Evolutionary conservation across 2,797 vertebrate genomes (phyloP).

Genomic region (Sebastolobus altivelis): DNA sequence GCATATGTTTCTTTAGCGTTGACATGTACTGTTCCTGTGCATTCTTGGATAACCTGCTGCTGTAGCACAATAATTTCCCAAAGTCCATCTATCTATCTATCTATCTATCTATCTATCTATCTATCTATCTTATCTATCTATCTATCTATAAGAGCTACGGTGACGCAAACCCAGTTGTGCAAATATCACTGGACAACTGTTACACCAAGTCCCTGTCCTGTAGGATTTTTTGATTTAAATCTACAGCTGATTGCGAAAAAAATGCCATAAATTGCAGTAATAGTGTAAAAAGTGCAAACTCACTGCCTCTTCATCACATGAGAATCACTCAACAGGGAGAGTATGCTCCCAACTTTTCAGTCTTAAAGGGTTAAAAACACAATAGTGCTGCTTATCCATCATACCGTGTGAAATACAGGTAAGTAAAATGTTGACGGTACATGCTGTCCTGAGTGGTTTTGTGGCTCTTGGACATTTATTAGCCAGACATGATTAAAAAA

Average conservation of each 20-base stretch:
- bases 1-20: too few species aligned
- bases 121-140: too few species aligned
- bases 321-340: neutral
- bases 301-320: neutral
- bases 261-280: neutral
- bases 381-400: neutral
- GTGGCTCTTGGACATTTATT: neutral
- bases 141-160: neutral
- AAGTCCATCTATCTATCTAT: too few species aligned
- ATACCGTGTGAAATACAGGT: neutral
- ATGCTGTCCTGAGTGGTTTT: neutral
- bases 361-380: neutral
- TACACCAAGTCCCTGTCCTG: constrained; percentile 7
- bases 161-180: constrained; percentile 15
- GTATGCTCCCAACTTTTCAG: constrained; percentile 13
- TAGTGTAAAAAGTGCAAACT: constrained; percentile 9
- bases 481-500: neutral
- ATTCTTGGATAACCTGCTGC: too few species aligned
- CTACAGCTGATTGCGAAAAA: neutral
- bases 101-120: too few species aligned
- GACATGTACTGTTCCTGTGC: too few species aligned
- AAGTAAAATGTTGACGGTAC: neutral
- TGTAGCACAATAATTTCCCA: too few species aligned
- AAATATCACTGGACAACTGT: constrained; percentile 31
- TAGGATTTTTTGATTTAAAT: constrained; percentile 2